These are phyloP conservation scores for Capromys pilorides DNA, from an alignment of 2,797 vertebrate genomes.

Conservation along the genomic window DNA sequence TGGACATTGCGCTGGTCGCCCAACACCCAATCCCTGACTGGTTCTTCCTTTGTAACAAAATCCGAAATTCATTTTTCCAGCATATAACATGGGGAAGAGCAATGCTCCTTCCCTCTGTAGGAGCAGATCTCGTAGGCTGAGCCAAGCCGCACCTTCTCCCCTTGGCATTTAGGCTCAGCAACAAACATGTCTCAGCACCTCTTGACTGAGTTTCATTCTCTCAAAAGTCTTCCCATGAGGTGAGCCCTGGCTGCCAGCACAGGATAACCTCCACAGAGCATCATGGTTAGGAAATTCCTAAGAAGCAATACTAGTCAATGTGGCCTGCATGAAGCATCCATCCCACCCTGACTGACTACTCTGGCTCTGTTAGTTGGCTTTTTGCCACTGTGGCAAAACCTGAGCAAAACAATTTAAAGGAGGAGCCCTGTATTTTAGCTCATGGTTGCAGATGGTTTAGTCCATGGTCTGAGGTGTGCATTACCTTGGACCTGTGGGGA, in stretches of 20 bases:
- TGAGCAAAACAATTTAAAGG: background rate
- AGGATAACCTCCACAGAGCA: background rate
- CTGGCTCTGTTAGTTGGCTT: background rate
- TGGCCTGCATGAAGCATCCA: background rate
- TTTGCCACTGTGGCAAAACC: background rate
- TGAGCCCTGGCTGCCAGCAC: background rate
- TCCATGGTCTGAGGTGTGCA: background rate
- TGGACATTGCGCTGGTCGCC: background rate
- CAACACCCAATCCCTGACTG: background rate
- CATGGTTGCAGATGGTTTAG: background rate
- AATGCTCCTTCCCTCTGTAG: background rate
- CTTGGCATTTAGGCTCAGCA: background rate
- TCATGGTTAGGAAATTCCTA: background rate
- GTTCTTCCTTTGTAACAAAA: background rate
- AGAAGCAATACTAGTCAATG: background rate
- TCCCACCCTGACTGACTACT: background rate
- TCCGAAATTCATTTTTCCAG: background rate
- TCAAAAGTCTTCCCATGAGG: background rate
- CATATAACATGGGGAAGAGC: background rate
- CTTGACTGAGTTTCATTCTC: background rate
- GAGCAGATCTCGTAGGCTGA: background rate
- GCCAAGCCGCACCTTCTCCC: background rate
- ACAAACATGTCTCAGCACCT: background rate
- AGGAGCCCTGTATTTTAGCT: background rate
- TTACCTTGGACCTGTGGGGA: background rate